Evolutionary conservation across 2,797 vertebrate genomes (phyloP).

Genomic region (Sciurus carolinensis): DNA sequence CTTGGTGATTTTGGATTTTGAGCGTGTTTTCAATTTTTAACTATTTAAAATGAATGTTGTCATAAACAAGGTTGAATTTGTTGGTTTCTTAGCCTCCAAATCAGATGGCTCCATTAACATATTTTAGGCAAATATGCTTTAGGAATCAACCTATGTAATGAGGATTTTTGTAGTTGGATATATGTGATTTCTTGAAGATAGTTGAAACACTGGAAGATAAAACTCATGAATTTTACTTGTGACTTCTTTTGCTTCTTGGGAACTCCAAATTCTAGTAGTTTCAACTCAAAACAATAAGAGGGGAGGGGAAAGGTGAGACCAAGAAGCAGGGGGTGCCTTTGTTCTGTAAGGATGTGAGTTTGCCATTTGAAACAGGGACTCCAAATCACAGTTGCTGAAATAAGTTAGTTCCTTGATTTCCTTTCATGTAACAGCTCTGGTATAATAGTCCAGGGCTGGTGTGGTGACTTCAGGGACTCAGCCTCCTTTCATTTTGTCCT

Average conservation of each 20-base stretch:
- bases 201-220: not conserved
- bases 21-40: slow-evolving; percentile 17
- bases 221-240: not conserved
- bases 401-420: not conserved
- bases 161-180: not conserved
- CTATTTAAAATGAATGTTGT: not conserved
- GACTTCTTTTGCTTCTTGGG: not conserved
- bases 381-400: not conserved
- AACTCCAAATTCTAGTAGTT: not conserved
- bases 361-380: not conserved
- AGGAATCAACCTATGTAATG: not conserved
- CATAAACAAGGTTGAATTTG: not conserved
- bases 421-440: not conserved
- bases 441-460: not conserved
- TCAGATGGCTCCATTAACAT: not conserved
- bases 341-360: not conserved
- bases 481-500: not conserved
- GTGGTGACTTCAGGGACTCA: not conserved
- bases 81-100: not conserved
- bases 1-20: not conserved
- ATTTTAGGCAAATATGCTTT: slow-evolving; percentile 49
- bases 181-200: not conserved
- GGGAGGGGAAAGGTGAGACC: not conserved
- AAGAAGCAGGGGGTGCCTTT: not conserved
- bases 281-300: slow-evolving; percentile 12